Percentiles rank a stretch among this genome's conserved stretches.
Evolutionary conservation across 2,888 invertebrate species (phyloP).

Genomic region (Drosophila macrospina): DNA sequence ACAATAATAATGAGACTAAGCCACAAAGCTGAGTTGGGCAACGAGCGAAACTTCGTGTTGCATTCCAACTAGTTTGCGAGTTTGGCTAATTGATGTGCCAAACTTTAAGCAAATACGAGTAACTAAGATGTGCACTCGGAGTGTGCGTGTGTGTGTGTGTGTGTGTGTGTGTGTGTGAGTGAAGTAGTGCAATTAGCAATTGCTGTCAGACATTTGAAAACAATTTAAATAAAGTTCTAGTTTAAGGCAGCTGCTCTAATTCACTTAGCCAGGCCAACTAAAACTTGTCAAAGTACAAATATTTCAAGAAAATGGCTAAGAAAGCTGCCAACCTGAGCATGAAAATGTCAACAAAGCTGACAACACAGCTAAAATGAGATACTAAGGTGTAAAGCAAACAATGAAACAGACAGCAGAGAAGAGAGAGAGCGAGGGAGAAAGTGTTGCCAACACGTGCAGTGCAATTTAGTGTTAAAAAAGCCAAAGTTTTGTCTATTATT

Average conservation of each 20-base stretch:
- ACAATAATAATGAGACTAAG: conserved; percentile 32
- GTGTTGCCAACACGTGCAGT: conserved; percentile 44
- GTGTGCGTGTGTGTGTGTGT: conserved; percentile 1
- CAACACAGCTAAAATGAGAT: conserved; percentile 31
- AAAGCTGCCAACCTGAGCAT: conserved; percentile 52
- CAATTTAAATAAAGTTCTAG: conserved; percentile 66
- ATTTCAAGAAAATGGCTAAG: conserved; percentile 42
- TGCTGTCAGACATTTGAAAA: conserved; percentile 55
- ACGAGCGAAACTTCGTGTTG: neutral
- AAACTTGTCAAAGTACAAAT: conserved; percentile 63
- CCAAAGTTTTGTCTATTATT: conserved; percentile 69
- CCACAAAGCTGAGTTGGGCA: conserved; percentile 1
- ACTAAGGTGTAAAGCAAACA: conserved; percentile 1
- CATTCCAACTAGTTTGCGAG: neutral
- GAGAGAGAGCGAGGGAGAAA: neutral
- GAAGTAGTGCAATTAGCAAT: conserved; percentile 22
- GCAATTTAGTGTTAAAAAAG: conserved; percentile 59
- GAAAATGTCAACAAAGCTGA: conserved; percentile 65
- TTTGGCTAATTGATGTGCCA: conserved; percentile 55
- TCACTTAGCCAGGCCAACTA: conserved; percentile 53
- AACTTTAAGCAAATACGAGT: conserved; percentile 50
- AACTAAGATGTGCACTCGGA: neutral
- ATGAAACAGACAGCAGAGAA: neutral
- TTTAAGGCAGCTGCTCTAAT: conserved; percentile 60
- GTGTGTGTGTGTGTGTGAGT: neutral